Conservation (phyloP, 2,113 vertebrate species). For the Antigone vipio region DNA sequence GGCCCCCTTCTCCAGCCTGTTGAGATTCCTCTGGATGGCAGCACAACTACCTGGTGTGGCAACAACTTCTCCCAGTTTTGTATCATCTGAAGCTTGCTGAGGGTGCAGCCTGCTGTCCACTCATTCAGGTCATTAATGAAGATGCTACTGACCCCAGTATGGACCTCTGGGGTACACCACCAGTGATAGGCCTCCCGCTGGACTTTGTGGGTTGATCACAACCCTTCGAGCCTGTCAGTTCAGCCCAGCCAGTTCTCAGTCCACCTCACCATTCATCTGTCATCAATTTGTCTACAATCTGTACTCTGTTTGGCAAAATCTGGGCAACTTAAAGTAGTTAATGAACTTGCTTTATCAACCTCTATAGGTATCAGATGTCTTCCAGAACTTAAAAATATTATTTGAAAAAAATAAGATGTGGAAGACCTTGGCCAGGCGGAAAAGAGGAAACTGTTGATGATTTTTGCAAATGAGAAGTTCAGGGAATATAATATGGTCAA, state of each 20-base stretch:
- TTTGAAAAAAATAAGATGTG: neutral
- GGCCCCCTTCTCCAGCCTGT: neutral
- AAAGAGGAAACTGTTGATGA: neutral
- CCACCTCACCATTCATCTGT: neutral
- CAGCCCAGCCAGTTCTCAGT: neutral
- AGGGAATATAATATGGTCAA: neutral
- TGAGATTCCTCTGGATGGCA: neutral
- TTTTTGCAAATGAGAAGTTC: neutral
- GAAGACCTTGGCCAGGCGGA: neutral
- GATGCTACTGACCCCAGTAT: neutral
- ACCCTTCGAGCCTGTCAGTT: neutral
- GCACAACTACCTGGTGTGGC: neutral
- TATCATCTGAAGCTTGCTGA: neutral
- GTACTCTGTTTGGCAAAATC: neutral
- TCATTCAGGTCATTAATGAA: neutral
- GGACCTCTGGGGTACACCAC: neutral
- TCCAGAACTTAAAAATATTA: neutral
- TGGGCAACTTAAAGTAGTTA: neutral
- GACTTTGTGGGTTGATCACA: neutral
- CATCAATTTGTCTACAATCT: neutral
- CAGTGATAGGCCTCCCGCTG: neutral
- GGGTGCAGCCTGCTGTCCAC: neutral
- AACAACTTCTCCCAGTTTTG: neutral
- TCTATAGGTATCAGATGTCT: neutral
- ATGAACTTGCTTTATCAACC: neutral